Evolutionary conservation across 2,113 vertebrate species (phyloP).

Genomic region (Setophaga kirtlandii): DNA sequence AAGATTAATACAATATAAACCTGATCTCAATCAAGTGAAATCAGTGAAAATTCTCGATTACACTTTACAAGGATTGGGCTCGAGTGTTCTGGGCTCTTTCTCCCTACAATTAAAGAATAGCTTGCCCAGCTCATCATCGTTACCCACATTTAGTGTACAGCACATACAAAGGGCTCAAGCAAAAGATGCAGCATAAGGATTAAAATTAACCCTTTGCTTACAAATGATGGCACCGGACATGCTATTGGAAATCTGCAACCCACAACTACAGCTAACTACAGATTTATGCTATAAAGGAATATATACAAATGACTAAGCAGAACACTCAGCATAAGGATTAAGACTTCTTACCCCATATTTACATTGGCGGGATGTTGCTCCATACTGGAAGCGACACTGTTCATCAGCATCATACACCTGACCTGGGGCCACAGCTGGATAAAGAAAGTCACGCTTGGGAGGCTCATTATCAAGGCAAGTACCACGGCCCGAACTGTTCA

Average conservation of each 20-base stretch:
- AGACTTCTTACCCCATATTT: conserved; percentile 99
- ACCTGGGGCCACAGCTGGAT: conserved; percentile 97
- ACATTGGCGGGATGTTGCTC: conserved; percentile 95
- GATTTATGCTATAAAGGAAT: conserved; percentile 35
- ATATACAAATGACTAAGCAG: conserved; percentile 53
- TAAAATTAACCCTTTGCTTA: conserved; percentile 18
- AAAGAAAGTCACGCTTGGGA: conserved; percentile 99
- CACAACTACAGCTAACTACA: conserved; percentile 25
- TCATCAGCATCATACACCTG: conserved; percentile 99
- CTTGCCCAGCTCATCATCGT: conserved; percentile 11
- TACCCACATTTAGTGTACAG: conserved; percentile 21
- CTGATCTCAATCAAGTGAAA: neutral
- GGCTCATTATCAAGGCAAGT: conserved; percentile 99
- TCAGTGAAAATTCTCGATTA: neutral
- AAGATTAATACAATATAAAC: neutral
- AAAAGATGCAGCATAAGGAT: conserved; percentile 63
- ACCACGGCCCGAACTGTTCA: conserved; percentile 99
- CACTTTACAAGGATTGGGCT: neutral
- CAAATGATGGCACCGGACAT: neutral
- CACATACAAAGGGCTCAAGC: conserved; percentile 51
- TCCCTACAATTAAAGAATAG: neutral
- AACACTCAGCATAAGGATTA: conserved; percentile 73
- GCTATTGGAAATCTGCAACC: neutral
- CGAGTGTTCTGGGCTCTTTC: neutral
- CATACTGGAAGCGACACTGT: conserved; percentile 98